phyloP scores from a whole-genome alignment of 2,797 vertebrate species.

The Coluber constrictor region DNA sequence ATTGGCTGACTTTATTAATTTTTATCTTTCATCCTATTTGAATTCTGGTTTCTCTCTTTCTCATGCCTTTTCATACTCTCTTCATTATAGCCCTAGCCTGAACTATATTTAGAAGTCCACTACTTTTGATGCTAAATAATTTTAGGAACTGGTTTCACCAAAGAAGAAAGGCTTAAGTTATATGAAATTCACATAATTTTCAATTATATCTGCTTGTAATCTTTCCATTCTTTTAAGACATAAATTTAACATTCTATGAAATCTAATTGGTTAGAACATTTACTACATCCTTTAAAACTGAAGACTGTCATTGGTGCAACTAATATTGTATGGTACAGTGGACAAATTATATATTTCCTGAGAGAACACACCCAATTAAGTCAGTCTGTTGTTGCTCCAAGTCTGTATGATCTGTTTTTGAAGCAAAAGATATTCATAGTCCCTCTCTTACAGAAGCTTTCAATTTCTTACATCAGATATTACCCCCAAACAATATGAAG shows the following conservation, averaged over 20 bases:
- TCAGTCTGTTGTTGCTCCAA: background rate
- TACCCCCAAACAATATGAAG: background rate
- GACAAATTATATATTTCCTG: background rate
- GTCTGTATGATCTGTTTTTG: background rate
- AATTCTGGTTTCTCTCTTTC: conserved; percentile 30
- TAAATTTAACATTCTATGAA: background rate
- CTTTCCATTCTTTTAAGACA: background rate
- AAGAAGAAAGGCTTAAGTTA: background rate
- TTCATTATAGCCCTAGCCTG: conserved; percentile 29
- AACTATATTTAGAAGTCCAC: background rate
- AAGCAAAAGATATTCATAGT: background rate
- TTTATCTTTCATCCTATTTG: conserved; percentile 62
- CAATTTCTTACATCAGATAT: background rate
- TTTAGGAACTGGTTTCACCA: background rate
- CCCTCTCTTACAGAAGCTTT: background rate
- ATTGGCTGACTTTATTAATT: conserved; percentile 68
- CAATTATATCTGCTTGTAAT: background rate
- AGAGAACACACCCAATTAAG: background rate
- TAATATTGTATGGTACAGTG: background rate
- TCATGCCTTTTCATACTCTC: conserved; percentile 6
- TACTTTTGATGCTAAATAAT: conserved; percentile 4
- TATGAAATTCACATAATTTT: conserved; percentile 2
- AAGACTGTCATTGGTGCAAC: background rate
- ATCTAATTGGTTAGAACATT: background rate
- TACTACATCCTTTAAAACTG: background rate